Evolutionary conservation across 2,113 vertebrate species (phyloP), one percentile per base, ranked within the genome.

Genomic region (Conger conger): DNA sequence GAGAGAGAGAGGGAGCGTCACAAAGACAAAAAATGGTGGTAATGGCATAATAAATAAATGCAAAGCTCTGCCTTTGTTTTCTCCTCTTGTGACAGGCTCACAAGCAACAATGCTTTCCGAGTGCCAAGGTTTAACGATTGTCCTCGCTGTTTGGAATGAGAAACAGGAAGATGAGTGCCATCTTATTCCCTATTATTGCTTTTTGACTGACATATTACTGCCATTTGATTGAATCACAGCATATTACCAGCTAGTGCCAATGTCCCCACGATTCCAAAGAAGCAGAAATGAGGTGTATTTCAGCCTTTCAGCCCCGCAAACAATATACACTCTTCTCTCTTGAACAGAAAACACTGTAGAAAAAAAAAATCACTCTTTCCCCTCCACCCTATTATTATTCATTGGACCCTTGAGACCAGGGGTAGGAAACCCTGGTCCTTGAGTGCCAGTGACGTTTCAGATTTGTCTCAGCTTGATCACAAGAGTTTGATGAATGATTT

Each of bases 121-220:
- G 35, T 8, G 33, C n/a, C n/a, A 17, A 36, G 30, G 13, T 80
- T 33, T 53, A 80, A 53, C 36, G 37, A 53, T n/a, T 45, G 40
- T 20, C 37, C 8, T 80, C 27, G 42, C 79, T 53, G 36, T 50
- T 50, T 80, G 42, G 79, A 53, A 80, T 53, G 45, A 27, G 38
- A 30, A 50, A 80, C 23, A 45, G 40, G 35, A 53, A 80, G n/a
- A 50, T 30, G 79, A 53, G 27, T 80, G 45, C 27, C 40, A 30
- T 53, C n/a, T 42, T 15, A 50, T 80, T 80, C 33, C n/a, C 38
- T 17, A 37, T 50, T 57, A 54, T 81, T 81, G 45, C 80, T 81
- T 30, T 57, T 81, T 81, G 80, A 81, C 45, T 81, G 30, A 57
- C 50, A 5, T 57, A 81, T 81, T 81, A 54, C 18, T 5, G 27